Evolutionary conservation across 2,113 vertebrate species (phyloP).

Genomic region (Hystrix brachyura): DNA sequence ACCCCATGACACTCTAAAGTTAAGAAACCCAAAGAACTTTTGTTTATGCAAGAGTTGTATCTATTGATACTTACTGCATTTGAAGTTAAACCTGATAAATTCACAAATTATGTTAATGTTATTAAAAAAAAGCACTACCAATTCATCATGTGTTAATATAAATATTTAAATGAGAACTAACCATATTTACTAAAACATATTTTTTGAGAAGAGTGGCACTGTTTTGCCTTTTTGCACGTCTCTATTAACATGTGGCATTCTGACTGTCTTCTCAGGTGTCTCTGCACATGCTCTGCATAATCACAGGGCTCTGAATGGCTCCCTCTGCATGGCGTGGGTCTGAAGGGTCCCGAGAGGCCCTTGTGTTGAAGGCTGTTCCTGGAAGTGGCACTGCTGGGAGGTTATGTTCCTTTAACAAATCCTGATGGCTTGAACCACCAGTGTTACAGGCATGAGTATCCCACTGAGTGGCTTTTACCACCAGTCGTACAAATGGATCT

Average conservation of each 20-base stretch:
- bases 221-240: not conserved
- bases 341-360: not conserved
- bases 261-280: rapidly evolving
- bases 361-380: not conserved
- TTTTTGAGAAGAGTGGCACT: not conserved
- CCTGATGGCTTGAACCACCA: not conserved
- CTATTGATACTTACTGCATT: not conserved
- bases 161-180: not conserved
- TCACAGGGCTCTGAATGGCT: not conserved
- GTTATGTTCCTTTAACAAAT: not conserved
- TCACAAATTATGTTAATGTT: not conserved
- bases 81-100: not conserved
- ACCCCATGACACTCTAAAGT: not conserved
- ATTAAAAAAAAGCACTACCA: not conserved
- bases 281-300: rapidly evolving
- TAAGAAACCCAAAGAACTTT: not conserved
- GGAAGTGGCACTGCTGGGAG: not conserved
- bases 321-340: not conserved
- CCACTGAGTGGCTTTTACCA: not conserved
- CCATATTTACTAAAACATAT: not conserved
- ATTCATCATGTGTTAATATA: not conserved
- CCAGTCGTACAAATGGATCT: not conserved
- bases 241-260: not conserved
- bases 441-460: not conserved
- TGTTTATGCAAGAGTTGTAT: not conserved